A percentile compares a stretch with the other conserved stretches of the same genome.
Conservation (phyloP, 2,888 invertebrate species). For the Crematogaster levior region DNA sequence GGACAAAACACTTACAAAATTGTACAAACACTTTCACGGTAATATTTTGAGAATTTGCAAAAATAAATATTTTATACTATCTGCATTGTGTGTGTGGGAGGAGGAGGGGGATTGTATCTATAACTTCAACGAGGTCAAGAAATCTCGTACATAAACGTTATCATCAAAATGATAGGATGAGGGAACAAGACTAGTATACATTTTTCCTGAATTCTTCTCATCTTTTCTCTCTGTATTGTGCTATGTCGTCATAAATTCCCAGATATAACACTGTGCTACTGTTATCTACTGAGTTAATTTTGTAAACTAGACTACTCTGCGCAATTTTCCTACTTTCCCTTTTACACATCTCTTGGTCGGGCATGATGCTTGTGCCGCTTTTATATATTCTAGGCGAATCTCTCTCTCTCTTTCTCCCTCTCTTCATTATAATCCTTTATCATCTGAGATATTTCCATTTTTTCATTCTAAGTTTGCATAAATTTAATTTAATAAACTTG, state of each 20-base stretch:
- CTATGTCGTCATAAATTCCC: constrained; percentile 61
- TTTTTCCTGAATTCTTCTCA: constrained; percentile 42
- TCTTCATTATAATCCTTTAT: constrained; percentile 14
- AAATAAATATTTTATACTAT: background rate
- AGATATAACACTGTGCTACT: constrained; percentile 41
- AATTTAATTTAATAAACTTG: constrained; percentile 6
- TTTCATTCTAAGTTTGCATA: background rate
- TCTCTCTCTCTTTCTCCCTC: no score
- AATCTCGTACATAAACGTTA: constrained; percentile 9
- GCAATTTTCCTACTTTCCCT: constrained; percentile 28
- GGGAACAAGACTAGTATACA: constrained; percentile 7
- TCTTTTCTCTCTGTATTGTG: constrained; percentile 35
- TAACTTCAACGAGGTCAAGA: constrained; percentile 10
- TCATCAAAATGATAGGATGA: background rate
- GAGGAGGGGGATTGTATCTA: background rate
- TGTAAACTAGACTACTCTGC: constrained; percentile 47
- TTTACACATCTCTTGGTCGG: constrained; percentile 12
- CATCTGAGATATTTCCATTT: constrained; percentile 4
- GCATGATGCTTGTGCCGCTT: background rate
- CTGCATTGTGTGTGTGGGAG: background rate
- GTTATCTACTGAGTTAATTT: constrained; percentile 40
- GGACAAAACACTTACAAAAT: no score
- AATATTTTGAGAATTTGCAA: background rate
- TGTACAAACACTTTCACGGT: no score
- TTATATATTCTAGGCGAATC: background rate